These are phyloP conservation scores for Drosophila flavopinicola DNA, from an alignment of 2,888 invertebrate species.

Conservation along the genomic window DNA sequence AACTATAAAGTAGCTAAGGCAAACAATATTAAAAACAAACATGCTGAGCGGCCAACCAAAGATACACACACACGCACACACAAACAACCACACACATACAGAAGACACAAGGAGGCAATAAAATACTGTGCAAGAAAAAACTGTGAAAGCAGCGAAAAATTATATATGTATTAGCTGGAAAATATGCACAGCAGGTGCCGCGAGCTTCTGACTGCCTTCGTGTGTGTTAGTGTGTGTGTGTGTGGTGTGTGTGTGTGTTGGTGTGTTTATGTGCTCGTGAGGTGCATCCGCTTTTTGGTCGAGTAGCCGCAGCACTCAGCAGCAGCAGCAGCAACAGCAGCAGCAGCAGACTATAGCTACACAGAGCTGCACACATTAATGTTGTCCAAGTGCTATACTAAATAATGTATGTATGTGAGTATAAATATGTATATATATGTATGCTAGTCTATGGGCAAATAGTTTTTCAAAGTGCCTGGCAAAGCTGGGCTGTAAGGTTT, in stretches of 20 bases:
- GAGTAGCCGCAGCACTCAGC: slow-evolving; percentile 68
- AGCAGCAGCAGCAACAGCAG: slow-evolving; percentile 27
- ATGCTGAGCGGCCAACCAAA: slow-evolving; percentile 30
- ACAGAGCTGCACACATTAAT: slow-evolving; percentile 62
- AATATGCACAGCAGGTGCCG: slow-evolving; percentile 68
- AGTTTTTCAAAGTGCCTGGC: slow-evolving; percentile 70
- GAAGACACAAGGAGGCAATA: slow-evolving; percentile 50
- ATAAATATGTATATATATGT: slow-evolving; percentile 27
- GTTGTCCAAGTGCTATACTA: slow-evolving; percentile 77
- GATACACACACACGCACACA: slow-evolving; percentile 7
- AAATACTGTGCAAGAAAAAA: slow-evolving; percentile 57
- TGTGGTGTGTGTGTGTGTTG: slow-evolving; percentile 12
- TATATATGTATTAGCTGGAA: slow-evolving; percentile 73
- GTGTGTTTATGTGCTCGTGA: slow-evolving; percentile 34
- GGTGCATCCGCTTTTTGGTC: slow-evolving; percentile 67
- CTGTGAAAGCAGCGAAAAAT: slow-evolving; percentile 55
- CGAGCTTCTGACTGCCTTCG: slow-evolving; percentile 15
- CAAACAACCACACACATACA: slow-evolving; percentile 1
- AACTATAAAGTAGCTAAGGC: slow-evolving; percentile 74
- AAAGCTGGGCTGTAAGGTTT: slow-evolving; percentile 36
- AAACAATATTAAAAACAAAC: slow-evolving; percentile 73
- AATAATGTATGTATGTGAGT: slow-evolving; percentile 64
- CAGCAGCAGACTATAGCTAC: slow-evolving; percentile 44
- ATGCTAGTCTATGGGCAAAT: slow-evolving; percentile 59
- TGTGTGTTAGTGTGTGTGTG: slow-evolving; percentile 4